Evolutionary conservation across 1,140 invertebrate species (phyloP), one percentile per base, ranked within the genome.

Genomic region (Magallana ariakensis): DNA sequence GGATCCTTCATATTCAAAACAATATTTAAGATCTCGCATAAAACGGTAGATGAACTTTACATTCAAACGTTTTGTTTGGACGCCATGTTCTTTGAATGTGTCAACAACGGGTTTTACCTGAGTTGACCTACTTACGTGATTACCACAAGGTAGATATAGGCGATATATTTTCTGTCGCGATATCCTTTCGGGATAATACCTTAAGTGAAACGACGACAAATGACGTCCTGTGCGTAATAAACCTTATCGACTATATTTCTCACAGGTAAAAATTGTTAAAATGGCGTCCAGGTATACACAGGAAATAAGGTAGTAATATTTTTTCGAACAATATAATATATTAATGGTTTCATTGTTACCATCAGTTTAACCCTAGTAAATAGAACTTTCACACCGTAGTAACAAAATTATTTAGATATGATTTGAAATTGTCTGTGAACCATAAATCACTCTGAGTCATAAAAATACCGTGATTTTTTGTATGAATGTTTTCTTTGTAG

Each of bases 41-140:
- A n/a, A 46, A 46, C 33, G 33, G 33, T 46, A 46, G 33, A n/a
- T n/a, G n/a, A 46, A 46, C 33, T 46, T 46, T 57, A 22, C n/a
- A 19, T 57, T 83, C 75, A 15, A 54, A 11, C 53, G 46, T 16
- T 82, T 58, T 83, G 58, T 33, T 83, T 55, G 22, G 75, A 54
- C 85, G 85, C 85, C 85, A 86, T 70, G 66, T 70, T 70, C 33
- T 70, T 26, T 10, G n/a, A 26, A 60, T 60, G 58, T 80, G 66
- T 85, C 75, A 80, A 54, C n/a, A 62, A 33, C 60, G 60, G 60
- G 10, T 54, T 86, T 86, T 86, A 86, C 85, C 85, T 86, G 80
- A 16, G 26, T 19, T 85, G 85, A 86, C 85, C 85, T 86, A 86
- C 22, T 56, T 86, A 26, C 26, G 22, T 15, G n/a, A 54, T 13